A percentile compares a stretch with the other conserved stretches of the same genome.
Evolutionary conservation across 2,113 vertebrate species (phyloP).

Genomic region (Psettodes erumei): DNA sequence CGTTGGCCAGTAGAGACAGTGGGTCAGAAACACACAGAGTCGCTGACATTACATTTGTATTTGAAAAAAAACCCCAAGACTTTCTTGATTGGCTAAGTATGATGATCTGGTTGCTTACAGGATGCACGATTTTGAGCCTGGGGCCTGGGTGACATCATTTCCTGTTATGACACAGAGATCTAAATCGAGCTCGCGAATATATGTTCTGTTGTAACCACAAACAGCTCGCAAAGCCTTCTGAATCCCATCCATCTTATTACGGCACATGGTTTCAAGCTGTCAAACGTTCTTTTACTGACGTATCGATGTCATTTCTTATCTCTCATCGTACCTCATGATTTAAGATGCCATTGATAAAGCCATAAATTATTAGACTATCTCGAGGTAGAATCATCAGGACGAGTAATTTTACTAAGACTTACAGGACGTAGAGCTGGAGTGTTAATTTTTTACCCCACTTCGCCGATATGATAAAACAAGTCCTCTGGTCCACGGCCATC

Average conservation of each 20-base stretch:
- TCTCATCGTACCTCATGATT: background rate
- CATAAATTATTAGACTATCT: background rate
- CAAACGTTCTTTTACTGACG: slow-evolving; percentile 14
- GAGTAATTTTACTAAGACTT: background rate
- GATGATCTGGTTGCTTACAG: slow-evolving; percentile 37
- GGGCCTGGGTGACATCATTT: slow-evolving; percentile 64
- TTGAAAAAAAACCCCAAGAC: background rate
- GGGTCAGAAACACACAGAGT: background rate
- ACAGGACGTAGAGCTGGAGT: background rate
- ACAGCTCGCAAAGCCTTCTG: slow-evolving; percentile 49
- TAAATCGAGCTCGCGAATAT: slow-evolving; percentile 51
- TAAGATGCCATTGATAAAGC: background rate
- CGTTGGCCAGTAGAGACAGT: background rate
- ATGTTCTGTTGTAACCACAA: slow-evolving; percentile 50
- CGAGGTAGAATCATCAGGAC: background rate
- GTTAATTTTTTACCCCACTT: background rate
- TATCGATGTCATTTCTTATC: slow-evolving; percentile 6
- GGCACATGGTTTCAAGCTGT: background rate
- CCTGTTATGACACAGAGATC: slow-evolving; percentile 73
- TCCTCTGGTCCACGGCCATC: slow-evolving; percentile 14
- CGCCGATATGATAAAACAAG: background rate
- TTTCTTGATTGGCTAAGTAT: background rate
- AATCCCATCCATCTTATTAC: slow-evolving; percentile 39
- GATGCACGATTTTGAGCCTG: slow-evolving; percentile 21
- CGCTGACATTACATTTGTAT: background rate